phyloP scores from a whole-genome alignment of 2,797 vertebrate species.

The Sciaenops ocellatus region DNA sequence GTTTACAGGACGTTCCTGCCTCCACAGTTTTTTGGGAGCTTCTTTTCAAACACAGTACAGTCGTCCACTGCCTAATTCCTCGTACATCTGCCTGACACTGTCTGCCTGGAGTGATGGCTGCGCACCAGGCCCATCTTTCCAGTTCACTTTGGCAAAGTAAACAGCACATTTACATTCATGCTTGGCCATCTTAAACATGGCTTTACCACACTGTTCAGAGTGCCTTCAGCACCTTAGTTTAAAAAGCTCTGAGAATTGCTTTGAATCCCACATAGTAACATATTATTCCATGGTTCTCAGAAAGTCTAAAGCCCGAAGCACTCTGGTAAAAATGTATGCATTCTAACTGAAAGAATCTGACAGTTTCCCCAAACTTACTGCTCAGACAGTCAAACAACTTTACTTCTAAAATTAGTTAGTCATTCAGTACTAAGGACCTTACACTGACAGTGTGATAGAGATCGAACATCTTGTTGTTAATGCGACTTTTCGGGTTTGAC shows the following conservation, averaged over 20 bases:
- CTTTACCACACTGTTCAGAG: not conserved
- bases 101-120: conserved; percentile 39
- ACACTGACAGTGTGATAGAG: no score
- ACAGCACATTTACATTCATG: conserved; percentile 23
- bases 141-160: conserved; percentile 23
- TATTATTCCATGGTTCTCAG: not conserved
- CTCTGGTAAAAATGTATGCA: no score
- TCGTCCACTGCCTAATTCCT: conserved; percentile 6
- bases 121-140: conserved; percentile 5
- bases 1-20: conserved; percentile 3
- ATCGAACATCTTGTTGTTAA: no score
- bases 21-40: not conserved
- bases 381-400: no score
- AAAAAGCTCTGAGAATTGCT: not conserved
- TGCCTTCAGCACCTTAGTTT: not conserved
- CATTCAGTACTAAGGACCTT: no score
- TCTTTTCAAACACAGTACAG: conserved; percentile 6
- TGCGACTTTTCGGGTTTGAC: no score
- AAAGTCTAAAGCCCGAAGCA: not conserved
- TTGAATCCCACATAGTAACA: not conserved
- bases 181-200: conserved; percentile 1
- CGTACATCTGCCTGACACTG: conserved; percentile 19
- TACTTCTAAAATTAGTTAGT: no score
- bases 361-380: not conserved
- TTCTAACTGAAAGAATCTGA: no score